Evolutionary conservation across 2,797 vertebrate species (phyloP).

Genomic region (Chaetophractus vellerosus): DNA sequence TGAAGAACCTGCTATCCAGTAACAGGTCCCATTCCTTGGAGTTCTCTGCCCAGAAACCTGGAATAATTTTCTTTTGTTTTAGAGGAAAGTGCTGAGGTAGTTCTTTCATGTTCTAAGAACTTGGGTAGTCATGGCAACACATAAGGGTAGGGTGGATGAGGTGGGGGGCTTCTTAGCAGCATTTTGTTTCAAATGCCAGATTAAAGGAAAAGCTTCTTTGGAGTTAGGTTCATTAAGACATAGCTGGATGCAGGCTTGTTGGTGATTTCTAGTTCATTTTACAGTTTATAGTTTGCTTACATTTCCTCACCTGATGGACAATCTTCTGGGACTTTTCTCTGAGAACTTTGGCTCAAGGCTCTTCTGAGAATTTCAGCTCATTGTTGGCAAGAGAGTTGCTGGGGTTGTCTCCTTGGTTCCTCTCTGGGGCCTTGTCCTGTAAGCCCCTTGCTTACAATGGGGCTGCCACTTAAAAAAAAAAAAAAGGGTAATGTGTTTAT

Average conservation of each 20-base stretch:
- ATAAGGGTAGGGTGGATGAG: constrained; percentile 67
- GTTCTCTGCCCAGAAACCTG: constrained; percentile 67
- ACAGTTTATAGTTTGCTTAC: neutral
- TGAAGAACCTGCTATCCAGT: neutral
- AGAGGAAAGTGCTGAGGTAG: constrained; percentile 78
- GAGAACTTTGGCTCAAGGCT: constrained; percentile 19
- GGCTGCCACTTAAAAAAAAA: neutral
- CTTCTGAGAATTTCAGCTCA: constrained; percentile 19
- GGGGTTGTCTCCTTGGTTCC: constrained; percentile 60
- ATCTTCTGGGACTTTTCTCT: constrained; percentile 15
- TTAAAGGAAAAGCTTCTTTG: constrained; percentile 79
- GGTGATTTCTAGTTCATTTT: neutral
- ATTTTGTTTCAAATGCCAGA: constrained; percentile 84
- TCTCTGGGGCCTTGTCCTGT: neutral
- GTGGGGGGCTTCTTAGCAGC: constrained; percentile 85
- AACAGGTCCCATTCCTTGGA: constrained; percentile 63
- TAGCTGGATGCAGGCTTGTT: constrained; percentile 30
- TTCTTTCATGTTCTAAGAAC: constrained; percentile 84
- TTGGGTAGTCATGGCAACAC: constrained; percentile 88
- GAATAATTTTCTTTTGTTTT: constrained; percentile 81
- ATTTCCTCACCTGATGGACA: neutral
- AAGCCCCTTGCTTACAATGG: constrained; percentile 22
- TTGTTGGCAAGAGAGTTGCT: constrained; percentile 57
- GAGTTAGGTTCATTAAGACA: constrained; percentile 72
- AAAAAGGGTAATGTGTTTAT: neutral